These are phyloP conservation scores for Metridium senile DNA, from an alignment of 92 coral and sea anemone genomes.

Conservation along the genomic window DNA sequence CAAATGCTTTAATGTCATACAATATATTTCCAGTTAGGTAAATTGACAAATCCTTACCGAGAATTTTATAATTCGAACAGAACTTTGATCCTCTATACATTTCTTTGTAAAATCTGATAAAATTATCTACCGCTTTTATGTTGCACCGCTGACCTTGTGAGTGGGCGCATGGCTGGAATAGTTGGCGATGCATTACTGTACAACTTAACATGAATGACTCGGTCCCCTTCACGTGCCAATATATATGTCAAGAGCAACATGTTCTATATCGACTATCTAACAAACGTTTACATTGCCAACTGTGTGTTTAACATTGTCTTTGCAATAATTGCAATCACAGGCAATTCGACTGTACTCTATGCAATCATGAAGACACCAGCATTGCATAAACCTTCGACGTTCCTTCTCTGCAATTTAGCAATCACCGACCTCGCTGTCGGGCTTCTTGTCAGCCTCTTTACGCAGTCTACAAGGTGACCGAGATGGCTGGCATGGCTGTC, in stretches of 20 bases:
- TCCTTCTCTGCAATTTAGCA: conserved; percentile 55
- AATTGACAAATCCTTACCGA: no score
- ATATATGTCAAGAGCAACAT: conserved; percentile 27
- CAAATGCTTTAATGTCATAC: no score
- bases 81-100: no score
- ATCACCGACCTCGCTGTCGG: conserved; percentile 60
- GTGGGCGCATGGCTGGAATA: no score
- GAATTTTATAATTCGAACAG: no score
- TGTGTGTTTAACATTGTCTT: conserved; percentile 47
- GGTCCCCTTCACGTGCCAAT: no score
- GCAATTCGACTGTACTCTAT: conserved; percentile 39
- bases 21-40: no score
- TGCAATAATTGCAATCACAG: conserved; percentile 39
- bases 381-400: conserved; percentile 48
- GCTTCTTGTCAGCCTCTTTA: conserved; percentile 58
- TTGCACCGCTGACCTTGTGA: no score
- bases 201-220: no score
- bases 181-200: background rate
- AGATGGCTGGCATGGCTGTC: conserved; percentile 19
- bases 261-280: conserved; percentile 19
- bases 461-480: conserved; percentile 47
- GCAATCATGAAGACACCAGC: conserved; percentile 45
- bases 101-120: no score
- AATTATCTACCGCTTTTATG: no score
- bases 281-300: conserved; percentile 9